A percentile compares a stretch with the other conserved stretches of the same genome.
Conservation (phyloP, 2,797 vertebrate genomes). For the Melopsittacus undulatus region DNA sequence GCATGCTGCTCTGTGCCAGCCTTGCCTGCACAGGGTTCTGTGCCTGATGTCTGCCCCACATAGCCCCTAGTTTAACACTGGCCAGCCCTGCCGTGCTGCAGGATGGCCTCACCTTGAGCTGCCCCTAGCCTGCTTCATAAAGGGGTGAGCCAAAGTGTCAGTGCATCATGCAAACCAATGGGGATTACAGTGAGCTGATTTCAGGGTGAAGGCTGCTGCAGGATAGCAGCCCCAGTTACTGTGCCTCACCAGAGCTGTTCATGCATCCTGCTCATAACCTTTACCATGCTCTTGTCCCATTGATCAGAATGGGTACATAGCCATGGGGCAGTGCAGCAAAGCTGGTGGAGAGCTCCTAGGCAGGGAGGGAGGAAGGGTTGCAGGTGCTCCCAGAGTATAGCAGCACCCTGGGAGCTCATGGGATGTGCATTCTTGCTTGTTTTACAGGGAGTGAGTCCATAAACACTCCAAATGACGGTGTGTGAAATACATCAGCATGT, state of each 20-base stretch:
- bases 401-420: rapidly evolving
- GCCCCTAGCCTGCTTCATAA: neutral
- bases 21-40: rapidly evolving
- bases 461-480: neutral
- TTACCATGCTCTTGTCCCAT: neutral
- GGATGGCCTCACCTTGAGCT: neutral
- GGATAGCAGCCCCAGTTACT: neutral
- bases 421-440: neutral
- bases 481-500: rapidly evolving
- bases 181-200: rapidly evolving
- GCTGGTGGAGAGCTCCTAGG: neutral
- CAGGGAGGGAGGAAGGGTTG: neutral
- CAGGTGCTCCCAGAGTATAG: rapidly evolving
- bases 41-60: neutral
- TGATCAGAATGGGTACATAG: rapidly evolving
- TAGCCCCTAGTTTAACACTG: neutral
- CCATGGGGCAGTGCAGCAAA: neutral
- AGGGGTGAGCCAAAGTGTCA: neutral
- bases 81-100: neutral
- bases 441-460: neutral
- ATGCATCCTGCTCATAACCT: neutral
- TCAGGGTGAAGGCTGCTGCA: neutral
- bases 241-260: rapidly evolving
- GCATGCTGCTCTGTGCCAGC: neutral
- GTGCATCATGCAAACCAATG: rapidly evolving